Evolutionary conservation across 2,888 invertebrate species (phyloP), one percentile per base, ranked within the genome.

Genomic region (Nomada flava): DNA sequence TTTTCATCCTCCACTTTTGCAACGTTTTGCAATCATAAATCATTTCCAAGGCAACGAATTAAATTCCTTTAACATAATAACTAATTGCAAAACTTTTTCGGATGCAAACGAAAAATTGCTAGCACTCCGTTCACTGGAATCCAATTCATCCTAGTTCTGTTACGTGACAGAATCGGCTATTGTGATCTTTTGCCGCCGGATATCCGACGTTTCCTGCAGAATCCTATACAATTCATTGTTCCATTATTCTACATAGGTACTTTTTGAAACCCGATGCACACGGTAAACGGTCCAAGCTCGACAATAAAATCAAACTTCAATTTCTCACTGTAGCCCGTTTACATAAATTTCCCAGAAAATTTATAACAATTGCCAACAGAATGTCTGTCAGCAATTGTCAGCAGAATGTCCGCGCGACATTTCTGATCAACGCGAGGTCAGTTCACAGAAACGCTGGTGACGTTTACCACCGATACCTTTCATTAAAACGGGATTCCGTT

Each of bases 181-280:
- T 79, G 70, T 77, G 15, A 60, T 50, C 76, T 72, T 84, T 84
- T 82, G 86, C 84, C 63, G 73, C 73, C 84, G 86, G 77, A 88
- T 84, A 84, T 85, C 88, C 86, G 84, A 82, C 73, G 69, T 79
- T 84, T 79, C 83, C 74, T 78, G 76, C 62, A 68, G 63, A 83
- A 81, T 65, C 64, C 83, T 71, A 81, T 83, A 74, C 77, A 62
- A 73, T 65, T 82, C 82, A 78, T 83, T 78, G 79, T 80, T 44
- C 75, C 63, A 76, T 64, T 80, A 69, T 73, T 71, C 77, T 62
- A 69, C 68, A 75, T 84, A 23, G 23, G 23, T 23, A 79, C 78
- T 68, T 79, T 71, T 63, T 74, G 77, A 80, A 77, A 55, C 73
- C 59, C 20, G 20, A 20, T 47, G n/a, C 57, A 29, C 44, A n/a